Evolutionary conservation across 1,140 invertebrate species (phyloP).

Genomic region (Aphaenogaster rudis): DNA sequence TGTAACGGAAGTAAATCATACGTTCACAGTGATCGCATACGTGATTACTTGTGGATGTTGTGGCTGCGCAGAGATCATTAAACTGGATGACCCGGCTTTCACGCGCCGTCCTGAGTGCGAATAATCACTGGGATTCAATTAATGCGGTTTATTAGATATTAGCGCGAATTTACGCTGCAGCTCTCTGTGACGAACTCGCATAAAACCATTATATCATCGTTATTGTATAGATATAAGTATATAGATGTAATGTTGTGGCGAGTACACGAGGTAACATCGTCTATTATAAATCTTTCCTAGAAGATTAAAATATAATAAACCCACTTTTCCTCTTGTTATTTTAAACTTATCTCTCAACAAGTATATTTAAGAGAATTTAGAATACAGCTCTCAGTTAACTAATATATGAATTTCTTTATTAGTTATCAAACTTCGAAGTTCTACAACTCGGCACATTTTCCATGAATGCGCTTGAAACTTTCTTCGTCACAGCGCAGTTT

Average conservation of each 20-base stretch:
- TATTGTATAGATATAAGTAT: background rate
- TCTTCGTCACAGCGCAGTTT: constrained; percentile 3
- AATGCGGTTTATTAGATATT: constrained; percentile 46
- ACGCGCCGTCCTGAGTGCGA: constrained; percentile 24
- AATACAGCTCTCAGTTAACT: background rate
- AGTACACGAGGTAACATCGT: background rate
- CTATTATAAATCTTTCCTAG: background rate
- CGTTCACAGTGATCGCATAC: constrained; percentile 27
- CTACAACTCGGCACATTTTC: background rate
- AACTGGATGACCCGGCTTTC: constrained; percentile 40
- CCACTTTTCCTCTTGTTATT: background rate
- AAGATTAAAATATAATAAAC: background rate
- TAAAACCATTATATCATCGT: constrained; percentile 8
- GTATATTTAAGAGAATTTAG: background rate
- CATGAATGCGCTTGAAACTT: constrained; percentile 10
- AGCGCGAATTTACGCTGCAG: background rate
- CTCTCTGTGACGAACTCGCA: background rate
- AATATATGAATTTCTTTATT: constrained; percentile 11
- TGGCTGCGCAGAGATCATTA: constrained; percentile 26
- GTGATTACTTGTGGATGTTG: constrained; percentile 42
- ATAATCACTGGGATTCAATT: constrained; percentile 32
- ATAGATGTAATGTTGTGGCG: background rate
- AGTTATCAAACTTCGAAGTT: background rate
- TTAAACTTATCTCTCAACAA: background rate
- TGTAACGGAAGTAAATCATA: constrained; percentile 36